Percentiles rank a stretch among this genome's conserved stretches.
phyloP scores from a whole-genome alignment of 2,113 vertebrate genomes.

The Sorex fumeus region DNA sequence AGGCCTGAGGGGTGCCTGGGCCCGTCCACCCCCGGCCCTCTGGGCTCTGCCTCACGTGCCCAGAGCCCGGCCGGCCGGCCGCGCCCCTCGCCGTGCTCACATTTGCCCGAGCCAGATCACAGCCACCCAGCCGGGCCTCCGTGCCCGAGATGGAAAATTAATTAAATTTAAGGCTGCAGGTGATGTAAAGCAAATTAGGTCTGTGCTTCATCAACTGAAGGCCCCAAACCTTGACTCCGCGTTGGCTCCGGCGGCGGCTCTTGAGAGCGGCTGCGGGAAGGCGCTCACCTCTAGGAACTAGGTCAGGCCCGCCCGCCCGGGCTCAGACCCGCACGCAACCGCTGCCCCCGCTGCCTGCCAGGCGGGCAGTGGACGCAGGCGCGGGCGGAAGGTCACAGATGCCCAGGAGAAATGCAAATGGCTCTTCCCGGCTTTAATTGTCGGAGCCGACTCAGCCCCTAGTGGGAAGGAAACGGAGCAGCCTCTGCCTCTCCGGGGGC shows the following conservation, averaged over 20 bases:
- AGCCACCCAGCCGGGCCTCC: constrained; percentile 41
- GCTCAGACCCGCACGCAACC: too few species aligned
- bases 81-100: not conserved
- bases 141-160: constrained; percentile 70
- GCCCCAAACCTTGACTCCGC: constrained; percentile 54
- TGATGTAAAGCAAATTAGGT: constrained; percentile 76
- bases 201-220: constrained; percentile 44
- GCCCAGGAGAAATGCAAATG: constrained; percentile 83
- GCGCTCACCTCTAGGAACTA: constrained; percentile 66
- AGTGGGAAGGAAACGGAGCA: constrained; percentile 69
- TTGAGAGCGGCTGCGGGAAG: not conserved
- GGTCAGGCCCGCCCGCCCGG: constrained; percentile 72
- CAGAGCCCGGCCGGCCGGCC: not conserved
- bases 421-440: constrained; percentile 79
- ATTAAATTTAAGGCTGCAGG: constrained; percentile 76
- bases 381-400: constrained; percentile 82
- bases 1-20: too few species aligned
- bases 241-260: too few species aligned
- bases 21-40: too few species aligned
- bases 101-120: not conserved
- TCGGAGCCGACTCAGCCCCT: constrained; percentile 55
- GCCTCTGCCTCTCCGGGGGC: constrained; percentile 66
- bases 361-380: constrained; percentile 62
- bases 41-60: not conserved
- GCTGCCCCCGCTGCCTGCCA: not conserved